A percentile compares a stretch with the other conserved stretches of the same genome.
phyloP scores from a whole-genome alignment of 2,113 vertebrate genomes.

The Alces alces region DNA sequence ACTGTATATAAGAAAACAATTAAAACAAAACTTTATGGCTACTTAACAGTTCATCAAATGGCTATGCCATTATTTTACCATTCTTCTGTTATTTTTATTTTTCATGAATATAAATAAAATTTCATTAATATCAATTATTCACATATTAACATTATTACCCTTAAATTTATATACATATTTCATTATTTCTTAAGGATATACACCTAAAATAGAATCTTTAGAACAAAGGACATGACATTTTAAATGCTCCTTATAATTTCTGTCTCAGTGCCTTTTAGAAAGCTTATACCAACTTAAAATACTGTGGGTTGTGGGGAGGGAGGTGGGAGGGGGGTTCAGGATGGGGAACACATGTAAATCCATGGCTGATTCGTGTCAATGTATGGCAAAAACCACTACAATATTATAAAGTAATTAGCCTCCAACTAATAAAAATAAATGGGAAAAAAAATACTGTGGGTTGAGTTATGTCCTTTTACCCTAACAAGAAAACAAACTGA shows the following conservation, averaged over 20 bases:
- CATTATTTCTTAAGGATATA: conserved; percentile 12
- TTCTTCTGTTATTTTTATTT: neutral
- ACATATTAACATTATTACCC: neutral
- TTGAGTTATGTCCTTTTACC: neutral
- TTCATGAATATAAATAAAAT: neutral
- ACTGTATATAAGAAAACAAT: neutral
- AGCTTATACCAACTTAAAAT: neutral
- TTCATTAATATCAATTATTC: neutral
- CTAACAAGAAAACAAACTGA: rapidly evolving
- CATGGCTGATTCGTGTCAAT: too few relatives aligned
- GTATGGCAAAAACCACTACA: too few relatives aligned
- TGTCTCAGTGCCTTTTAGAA: neutral
- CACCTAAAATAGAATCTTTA: neutral
- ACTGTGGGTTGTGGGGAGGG: neutral
- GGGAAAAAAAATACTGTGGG: neutral
- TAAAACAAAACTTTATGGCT: neutral
- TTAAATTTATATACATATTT: neutral
- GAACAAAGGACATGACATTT: neutral
- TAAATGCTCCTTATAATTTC: neutral
- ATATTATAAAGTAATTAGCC: too few relatives aligned
- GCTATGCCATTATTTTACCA: neutral
- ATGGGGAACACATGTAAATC: too few relatives aligned
- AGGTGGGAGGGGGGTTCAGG: too few relatives aligned
- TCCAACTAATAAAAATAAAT: too few relatives aligned
- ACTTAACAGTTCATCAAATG: neutral